Percentiles rank a stretch among this genome's conserved stretches.
phyloP scores from a whole-genome alignment of 2,888 invertebrate genomes.

The Ormyrus rosae region DNA sequence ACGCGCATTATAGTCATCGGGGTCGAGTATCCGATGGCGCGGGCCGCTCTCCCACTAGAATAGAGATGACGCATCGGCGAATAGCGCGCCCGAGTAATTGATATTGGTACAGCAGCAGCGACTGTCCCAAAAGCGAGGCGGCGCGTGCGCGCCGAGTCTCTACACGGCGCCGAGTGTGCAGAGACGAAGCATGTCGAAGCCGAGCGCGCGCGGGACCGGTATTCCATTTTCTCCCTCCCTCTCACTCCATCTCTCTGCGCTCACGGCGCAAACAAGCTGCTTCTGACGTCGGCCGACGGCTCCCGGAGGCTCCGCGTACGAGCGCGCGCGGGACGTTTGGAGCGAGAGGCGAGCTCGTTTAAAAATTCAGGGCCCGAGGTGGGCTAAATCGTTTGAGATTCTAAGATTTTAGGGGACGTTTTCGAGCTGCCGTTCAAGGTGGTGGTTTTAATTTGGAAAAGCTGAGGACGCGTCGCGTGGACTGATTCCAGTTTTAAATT shows the following conservation, averaged over 20 bases:
- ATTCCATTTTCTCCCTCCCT: conserved; percentile 63
- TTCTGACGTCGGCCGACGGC: too few species aligned
- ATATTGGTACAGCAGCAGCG: conserved; percentile 67
- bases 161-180: not conserved
- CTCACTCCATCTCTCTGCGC: not conserved
- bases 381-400: not conserved
- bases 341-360: not conserved
- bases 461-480: too few species aligned
- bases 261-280: conserved; percentile 26
- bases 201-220: conserved; percentile 59
- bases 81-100: conserved; percentile 67
- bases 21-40: not conserved
- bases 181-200: conserved; percentile 10
- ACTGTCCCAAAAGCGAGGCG: conserved; percentile 59
- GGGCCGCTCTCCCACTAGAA: conserved; percentile 58
- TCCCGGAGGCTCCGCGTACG: too few species aligned
- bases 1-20: not conserved
- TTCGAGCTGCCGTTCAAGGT: too few species aligned
- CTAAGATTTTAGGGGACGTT: too few species aligned
- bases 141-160: conserved; percentile 25
- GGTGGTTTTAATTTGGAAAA: too few species aligned
- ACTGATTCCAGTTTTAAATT: too few species aligned
- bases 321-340: too few species aligned
- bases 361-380: not conserved
- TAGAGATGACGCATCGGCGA: conserved; percentile 63